phyloP scores from a whole-genome alignment of 2,888 invertebrate genomes.

The Sarcophaga subvicina region DNA sequence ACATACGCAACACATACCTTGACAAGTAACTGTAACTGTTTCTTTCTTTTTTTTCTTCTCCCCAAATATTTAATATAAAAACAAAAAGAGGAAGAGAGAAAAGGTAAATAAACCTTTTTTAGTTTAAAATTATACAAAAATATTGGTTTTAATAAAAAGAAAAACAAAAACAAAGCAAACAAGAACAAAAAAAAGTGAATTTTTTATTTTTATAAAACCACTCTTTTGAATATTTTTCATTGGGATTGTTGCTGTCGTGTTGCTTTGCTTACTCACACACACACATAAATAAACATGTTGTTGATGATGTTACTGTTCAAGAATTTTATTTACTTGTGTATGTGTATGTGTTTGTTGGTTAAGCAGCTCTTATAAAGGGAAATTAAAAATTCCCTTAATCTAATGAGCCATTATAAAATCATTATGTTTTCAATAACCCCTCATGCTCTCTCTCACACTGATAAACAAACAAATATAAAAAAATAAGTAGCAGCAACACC shows the following conservation, averaged over 20 bases:
- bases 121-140: conserved; percentile 31
- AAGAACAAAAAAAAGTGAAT: neutral
- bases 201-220: neutral
- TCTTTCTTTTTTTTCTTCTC: neutral
- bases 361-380: conserved; percentile 46
- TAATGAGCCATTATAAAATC: conserved; percentile 66
- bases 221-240: neutral
- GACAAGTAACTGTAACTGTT: neutral
- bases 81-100: neutral
- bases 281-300: neutral
- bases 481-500: too few relatives aligned
- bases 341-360: neutral
- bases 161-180: neutral
- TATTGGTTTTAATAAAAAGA: neutral
- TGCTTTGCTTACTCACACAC: neutral
- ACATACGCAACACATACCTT: too few relatives aligned
- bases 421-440: conserved; percentile 50
- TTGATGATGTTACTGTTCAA: conserved; percentile 26
- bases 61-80: neutral
- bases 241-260: neutral
- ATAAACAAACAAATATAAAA: conserved; percentile 1
- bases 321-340: neutral
- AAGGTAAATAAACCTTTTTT: conserved; percentile 61
- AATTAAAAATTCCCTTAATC: conserved; percentile 67
- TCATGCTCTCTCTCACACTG: conserved; percentile 29